Percentiles rank a stretch among this genome's conserved stretches.
These are phyloP conservation scores for Alethe castanea DNA, from an alignment of 2,113 vertebrate genomes.

Conservation along the genomic window DNA sequence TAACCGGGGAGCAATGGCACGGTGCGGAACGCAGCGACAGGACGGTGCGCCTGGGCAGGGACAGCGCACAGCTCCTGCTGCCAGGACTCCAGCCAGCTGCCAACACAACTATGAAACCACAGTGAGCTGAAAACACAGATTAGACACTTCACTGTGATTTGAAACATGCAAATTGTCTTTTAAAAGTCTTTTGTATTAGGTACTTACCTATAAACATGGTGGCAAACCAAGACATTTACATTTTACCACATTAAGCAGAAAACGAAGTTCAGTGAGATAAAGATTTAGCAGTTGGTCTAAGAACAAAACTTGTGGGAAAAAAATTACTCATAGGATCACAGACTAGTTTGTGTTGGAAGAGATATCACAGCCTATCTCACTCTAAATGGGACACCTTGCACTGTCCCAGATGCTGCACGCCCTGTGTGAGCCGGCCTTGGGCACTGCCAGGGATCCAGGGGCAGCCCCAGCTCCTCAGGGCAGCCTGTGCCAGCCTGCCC, in stretches of 20 bases:
- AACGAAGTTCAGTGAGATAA: background rate
- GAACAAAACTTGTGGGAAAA: background rate
- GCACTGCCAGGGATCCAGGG: background rate
- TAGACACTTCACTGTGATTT: background rate
- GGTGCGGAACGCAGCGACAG: accelerated
- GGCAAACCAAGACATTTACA: background rate
- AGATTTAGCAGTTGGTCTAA: background rate
- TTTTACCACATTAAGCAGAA: background rate
- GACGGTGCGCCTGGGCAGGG: accelerated
- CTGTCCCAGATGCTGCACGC: background rate
- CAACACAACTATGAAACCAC: background rate
- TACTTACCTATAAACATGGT: background rate
- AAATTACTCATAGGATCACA: background rate
- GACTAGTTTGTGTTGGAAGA: background rate
- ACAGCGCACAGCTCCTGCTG: background rate
- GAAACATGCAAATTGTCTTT: background rate
- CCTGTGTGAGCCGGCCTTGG: background rate
- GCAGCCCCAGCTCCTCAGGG: background rate
- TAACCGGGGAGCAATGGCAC: background rate
- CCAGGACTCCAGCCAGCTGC: accelerated
- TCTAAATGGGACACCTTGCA: background rate
- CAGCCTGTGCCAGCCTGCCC: background rate
- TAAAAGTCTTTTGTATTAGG: background rate
- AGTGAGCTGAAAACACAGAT: accelerated
- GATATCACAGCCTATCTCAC: background rate